Base-by-base conservation (phyloP, 2,113 vertebrate species). In the Syngnathoides biaculeatus region DNA sequence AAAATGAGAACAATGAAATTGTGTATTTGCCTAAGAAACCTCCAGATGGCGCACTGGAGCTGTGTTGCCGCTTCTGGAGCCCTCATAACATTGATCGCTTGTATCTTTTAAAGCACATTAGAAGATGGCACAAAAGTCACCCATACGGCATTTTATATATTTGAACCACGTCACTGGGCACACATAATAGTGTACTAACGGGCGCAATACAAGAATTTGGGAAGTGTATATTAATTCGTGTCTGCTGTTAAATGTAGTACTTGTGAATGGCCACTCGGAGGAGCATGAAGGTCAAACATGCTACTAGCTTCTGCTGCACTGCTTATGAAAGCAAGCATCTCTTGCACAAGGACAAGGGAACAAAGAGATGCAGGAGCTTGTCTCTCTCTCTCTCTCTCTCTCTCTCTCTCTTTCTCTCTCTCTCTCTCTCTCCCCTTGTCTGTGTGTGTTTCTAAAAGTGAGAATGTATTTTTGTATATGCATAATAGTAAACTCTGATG, bases 221-320 rank as follows among this genome's bases (percentile, higher is more conserved):
- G 56, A 30, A 56, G 17, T 17, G 15, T 61, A 40, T 68, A 27
- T 45, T 67, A 9, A 80, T 84, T 60, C 50, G 60, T 64, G 45
- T 62, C 43, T 11, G 40, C 65, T 55, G 42, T 40, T 22, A 59
- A 35, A 22, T 72, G 88, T 67, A 87, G 81, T 88, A 78, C 58
- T 26, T 9, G 24, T 35, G n/a, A 75, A 8, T 40, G 0, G 35
- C 88, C 89, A 85, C 83, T 42, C 4, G 83, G 88, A 81, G 89
- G 88, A 85, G 84, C 84, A 66, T 90, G 88, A 90, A 90, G 89
- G 85, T 89, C 83, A 90, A 89, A 88, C 78, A 86, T 80, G 86
- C 84, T 87, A 80, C 78, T 71, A 86, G 89, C 87, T 88, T 75
- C 83, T 73, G 67, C 77, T 64, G 74, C 57, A 30, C 71, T 68